Conservation (phyloP, 2,797 vertebrate species). For the Thaleichthys pacificus region DNA sequence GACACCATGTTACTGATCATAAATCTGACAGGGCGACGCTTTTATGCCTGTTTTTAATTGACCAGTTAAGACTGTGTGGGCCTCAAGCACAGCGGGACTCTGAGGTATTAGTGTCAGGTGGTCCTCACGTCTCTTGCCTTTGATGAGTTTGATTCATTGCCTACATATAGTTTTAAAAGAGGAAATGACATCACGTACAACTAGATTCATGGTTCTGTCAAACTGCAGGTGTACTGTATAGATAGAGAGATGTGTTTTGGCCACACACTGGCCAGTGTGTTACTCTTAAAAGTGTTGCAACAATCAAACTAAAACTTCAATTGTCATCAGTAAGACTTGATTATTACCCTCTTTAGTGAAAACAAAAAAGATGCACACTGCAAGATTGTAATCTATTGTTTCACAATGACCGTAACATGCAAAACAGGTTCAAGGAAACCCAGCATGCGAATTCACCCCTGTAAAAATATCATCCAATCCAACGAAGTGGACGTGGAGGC, state of each 20-base stretch:
- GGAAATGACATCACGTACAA: slow-evolving; percentile 16
- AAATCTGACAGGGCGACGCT: not conserved
- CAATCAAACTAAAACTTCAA: no score
- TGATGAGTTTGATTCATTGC: slow-evolving; percentile 12
- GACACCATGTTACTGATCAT: slow-evolving; percentile 1
- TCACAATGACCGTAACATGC: no score
- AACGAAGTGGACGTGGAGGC: slow-evolving; percentile 21
- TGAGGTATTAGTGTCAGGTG: slow-evolving; percentile 51
- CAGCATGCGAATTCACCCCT: no score
- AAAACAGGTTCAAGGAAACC: no score
- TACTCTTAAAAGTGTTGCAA: no score
- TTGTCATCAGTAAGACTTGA: no score
- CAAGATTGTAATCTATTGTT: no score
- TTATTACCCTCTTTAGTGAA: no score
- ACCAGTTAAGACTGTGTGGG: slow-evolving; percentile 33
- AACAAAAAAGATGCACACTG: no score
- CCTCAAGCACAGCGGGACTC: slow-evolving; percentile 19
- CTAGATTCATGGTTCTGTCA: no score
- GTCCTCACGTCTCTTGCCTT: slow-evolving; percentile 7
- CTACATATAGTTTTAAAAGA: slow-evolving; percentile 8
- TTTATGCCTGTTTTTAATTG: slow-evolving; percentile 47
- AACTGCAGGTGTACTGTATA: no score
- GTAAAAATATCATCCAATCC: not conserved
- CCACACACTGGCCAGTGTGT: no score
- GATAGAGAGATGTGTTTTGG: not conserved